Evolutionary conservation across 2,888 invertebrate genomes (phyloP).

Genomic region (Melanostoma scalare): DNA sequence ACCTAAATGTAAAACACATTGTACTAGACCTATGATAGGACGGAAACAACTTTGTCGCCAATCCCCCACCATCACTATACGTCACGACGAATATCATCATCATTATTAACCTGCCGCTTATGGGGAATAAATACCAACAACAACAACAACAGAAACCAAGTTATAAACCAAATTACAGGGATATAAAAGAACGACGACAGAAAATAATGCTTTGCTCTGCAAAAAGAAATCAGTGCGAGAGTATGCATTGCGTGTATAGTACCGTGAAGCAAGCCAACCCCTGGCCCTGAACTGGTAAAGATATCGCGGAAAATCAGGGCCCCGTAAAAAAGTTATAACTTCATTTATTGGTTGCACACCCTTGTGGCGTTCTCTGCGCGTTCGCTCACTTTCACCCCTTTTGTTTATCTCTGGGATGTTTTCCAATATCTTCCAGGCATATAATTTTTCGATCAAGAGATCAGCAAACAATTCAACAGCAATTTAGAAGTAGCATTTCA

Average conservation of each 20-base stretch:
- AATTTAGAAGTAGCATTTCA: slow-evolving; percentile 68
- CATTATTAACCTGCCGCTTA: slow-evolving; percentile 72
- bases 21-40: slow-evolving; percentile 23
- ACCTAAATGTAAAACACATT: slow-evolving; percentile 54
- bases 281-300: not conserved
- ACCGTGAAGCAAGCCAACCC: slow-evolving; percentile 28
- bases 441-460: slow-evolving; percentile 79
- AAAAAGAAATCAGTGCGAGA: slow-evolving; percentile 10
- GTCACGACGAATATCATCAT: slow-evolving; percentile 63
- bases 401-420: slow-evolving; percentile 71
- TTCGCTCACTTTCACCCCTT: slow-evolving; percentile 65
- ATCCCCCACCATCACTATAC: slow-evolving; percentile 32
- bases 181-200: slow-evolving; percentile 63
- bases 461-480: slow-evolving; percentile 77
- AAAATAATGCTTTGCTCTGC: slow-evolving; percentile 61
- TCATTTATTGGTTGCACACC: slow-evolving; percentile 66
- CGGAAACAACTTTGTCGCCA: slow-evolving; percentile 59
- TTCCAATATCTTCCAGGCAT: slow-evolving; percentile 77
- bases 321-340: slow-evolving; percentile 71
- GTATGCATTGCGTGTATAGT: slow-evolving; percentile 39
- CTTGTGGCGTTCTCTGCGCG: slow-evolving; percentile 44
- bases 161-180: slow-evolving; percentile 72
- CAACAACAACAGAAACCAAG: slow-evolving; percentile 62
- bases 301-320: slow-evolving; percentile 44
- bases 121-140: slow-evolving; percentile 60